Percentiles rank a stretch among this genome's conserved stretches.
Evolutionary conservation across 2,888 invertebrate genomes (phyloP).

Genomic region (Galeopsomyia nigrocyanea): DNA sequence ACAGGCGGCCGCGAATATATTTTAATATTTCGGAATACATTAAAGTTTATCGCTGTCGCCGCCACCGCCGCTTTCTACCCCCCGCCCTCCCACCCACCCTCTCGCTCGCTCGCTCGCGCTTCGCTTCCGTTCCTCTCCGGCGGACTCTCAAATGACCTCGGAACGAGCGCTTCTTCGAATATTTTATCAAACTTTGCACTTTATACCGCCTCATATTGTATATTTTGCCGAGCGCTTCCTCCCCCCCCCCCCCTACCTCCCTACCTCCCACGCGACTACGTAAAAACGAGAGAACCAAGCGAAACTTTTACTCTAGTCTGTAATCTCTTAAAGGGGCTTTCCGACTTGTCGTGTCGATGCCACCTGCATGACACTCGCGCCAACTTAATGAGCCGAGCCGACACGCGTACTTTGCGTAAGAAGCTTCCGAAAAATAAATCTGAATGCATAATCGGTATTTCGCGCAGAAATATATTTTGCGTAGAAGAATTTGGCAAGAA

Average conservation of each 20-base stretch:
- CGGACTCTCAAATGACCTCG: constrained; percentile 50
- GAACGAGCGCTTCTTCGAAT: constrained; percentile 50
- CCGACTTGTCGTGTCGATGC: constrained; percentile 34
- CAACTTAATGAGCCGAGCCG: neutral
- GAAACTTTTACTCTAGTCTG: constrained; percentile 19
- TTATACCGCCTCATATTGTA: constrained; percentile 48
- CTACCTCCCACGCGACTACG: no score
- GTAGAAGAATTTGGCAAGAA: neutral
- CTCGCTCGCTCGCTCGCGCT: constrained; percentile 24
- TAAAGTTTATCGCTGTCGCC: constrained; percentile 66
- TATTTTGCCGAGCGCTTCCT: constrained; percentile 31
- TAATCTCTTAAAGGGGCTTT: constrained; percentile 44
- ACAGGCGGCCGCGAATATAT: constrained; percentile 64
- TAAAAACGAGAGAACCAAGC: neutral
- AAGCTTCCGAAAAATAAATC: no score
- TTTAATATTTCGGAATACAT: constrained; percentile 69
- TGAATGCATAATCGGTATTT: neutral
- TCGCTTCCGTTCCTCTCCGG: constrained; percentile 46
- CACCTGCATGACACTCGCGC: constrained; percentile 16
- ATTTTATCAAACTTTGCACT: constrained; percentile 51
- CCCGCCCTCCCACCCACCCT: constrained; percentile 23
- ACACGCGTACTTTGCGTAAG: no score
- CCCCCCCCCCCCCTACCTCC: no score
- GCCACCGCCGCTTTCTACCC: constrained; percentile 41
- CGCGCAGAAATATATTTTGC: no score